Conservation (phyloP, 2,797 vertebrate genomes). For the Fundulus diaphanus region DNA sequence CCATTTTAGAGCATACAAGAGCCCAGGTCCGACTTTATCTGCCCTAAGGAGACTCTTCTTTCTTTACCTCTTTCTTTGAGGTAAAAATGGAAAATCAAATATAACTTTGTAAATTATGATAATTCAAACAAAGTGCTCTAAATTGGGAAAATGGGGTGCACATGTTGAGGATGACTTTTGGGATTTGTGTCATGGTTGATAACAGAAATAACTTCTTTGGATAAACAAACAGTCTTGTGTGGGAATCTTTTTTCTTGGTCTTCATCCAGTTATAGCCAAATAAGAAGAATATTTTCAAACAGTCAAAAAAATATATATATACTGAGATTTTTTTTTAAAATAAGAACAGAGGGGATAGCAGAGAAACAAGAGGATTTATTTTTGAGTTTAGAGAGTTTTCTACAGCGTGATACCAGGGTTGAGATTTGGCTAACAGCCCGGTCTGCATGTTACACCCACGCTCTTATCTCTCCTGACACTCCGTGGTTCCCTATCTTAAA, state of each 20-base stretch:
- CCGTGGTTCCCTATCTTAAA: slow-evolving; percentile 40
- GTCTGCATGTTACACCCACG: slow-evolving; percentile 19
- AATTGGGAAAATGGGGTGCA: slow-evolving; percentile 34
- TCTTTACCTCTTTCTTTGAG: slow-evolving; percentile 48
- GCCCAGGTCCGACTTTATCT: slow-evolving; percentile 52
- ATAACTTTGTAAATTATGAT: slow-evolving; percentile 52
- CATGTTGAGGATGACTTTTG: slow-evolving; percentile 45
- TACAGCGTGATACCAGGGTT: slow-evolving; percentile 35
- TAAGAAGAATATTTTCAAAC: slow-evolving; percentile 18
- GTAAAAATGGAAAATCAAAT: slow-evolving; percentile 52
- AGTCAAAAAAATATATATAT: neutral
- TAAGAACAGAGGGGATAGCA: neutral
- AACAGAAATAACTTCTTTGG: slow-evolving; percentile 52
- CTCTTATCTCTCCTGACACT: slow-evolving; percentile 58
- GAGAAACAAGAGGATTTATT: slow-evolving; percentile 1
- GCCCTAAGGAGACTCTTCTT: slow-evolving; percentile 50
- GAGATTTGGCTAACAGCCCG: slow-evolving; percentile 40
- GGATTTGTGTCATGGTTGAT: slow-evolving; percentile 67
- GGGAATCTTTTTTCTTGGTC: slow-evolving; percentile 44
- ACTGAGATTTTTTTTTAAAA: neutral
- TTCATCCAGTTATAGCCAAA: slow-evolving; percentile 45
- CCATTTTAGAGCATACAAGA: slow-evolving; percentile 10
- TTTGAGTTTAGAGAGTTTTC: slow-evolving; percentile 18
- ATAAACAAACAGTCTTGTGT: slow-evolving; percentile 59
- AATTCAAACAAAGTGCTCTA: slow-evolving; percentile 62